Evolutionary conservation across 2,888 invertebrate genomes (phyloP).

Genomic region (Amaurobius ferox): DNA sequence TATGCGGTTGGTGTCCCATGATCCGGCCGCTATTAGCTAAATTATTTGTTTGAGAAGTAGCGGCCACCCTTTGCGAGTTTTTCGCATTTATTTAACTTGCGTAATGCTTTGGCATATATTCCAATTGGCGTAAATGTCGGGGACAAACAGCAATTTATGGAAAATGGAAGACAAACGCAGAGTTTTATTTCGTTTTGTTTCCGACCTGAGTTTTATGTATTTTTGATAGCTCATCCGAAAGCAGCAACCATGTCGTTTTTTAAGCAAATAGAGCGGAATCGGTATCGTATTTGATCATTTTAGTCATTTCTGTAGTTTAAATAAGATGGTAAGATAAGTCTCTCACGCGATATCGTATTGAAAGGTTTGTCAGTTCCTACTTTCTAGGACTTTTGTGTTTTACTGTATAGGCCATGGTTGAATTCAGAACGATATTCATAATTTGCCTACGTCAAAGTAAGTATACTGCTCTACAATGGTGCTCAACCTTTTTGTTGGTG

Average conservation of each 20-base stretch:
- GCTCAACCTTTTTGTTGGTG: no score
- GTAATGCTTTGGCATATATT: slow-evolving; percentile 14
- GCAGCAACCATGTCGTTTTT: not conserved
- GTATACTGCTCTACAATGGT: no score
- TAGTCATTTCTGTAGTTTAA: no score
- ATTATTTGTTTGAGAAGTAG: slow-evolving; percentile 41
- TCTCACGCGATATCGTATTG: no score
- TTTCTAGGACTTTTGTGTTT: no score
- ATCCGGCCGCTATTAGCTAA: slow-evolving; percentile 35
- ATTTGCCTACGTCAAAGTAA: no score
- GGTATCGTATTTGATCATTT: no score
- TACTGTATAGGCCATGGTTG: no score
- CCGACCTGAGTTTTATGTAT: not conserved
- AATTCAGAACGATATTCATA: no score
- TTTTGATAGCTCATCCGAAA: not conserved
- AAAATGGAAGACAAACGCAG: not conserved
- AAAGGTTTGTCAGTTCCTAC: no score
- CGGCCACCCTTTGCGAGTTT: slow-evolving; percentile 34
- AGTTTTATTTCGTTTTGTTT: not conserved
- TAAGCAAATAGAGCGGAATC: no score
- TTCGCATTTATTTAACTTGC: slow-evolving; percentile 38
- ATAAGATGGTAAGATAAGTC: no score
- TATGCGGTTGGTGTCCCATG: not conserved
- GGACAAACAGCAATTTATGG: not conserved
- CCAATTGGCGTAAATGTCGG: not conserved